phyloP scores from a whole-genome alignment of 2,888 invertebrate genomes.

The Autographa gamma region DNA sequence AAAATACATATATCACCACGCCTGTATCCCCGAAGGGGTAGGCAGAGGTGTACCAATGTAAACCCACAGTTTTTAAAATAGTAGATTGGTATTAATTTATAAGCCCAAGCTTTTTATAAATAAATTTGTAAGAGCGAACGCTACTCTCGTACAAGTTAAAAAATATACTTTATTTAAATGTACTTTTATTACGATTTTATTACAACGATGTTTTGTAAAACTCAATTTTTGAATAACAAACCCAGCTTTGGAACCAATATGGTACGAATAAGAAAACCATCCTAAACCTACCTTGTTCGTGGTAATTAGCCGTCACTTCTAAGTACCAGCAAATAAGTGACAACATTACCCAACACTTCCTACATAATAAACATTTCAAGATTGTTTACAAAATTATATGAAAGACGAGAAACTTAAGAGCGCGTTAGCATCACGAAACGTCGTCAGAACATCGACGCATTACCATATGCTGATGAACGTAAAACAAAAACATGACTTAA shows the following conservation, averaged over 20 bases:
- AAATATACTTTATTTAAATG: no score
- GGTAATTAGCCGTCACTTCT: not conserved
- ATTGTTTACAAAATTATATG: conserved; percentile 8
- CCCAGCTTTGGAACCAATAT: not conserved
- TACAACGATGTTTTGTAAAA: no score
- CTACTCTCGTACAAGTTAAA: no score
- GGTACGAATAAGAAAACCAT: no score
- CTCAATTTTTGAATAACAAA: not conserved
- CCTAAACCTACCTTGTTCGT: not conserved
- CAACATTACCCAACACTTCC: not conserved
- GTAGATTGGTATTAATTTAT: no score
- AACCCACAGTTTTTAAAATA: no score
- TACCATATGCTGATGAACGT: conserved; percentile 10
- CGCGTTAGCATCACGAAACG: not conserved
- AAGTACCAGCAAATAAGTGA: not conserved
- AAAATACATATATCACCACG: no score
- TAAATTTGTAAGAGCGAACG: no score
- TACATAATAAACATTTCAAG: conserved; percentile 5
- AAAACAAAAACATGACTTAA: conserved; percentile 4
- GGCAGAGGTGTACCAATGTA: no score
- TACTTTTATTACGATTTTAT: no score
- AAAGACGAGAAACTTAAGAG: not conserved
- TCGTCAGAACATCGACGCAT: not conserved
- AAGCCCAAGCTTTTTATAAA: no score
- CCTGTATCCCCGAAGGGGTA: no score